These are phyloP conservation scores for Hemaris fuciformis DNA, from an alignment of 2,888 invertebrate species.

Conservation along the genomic window DNA sequence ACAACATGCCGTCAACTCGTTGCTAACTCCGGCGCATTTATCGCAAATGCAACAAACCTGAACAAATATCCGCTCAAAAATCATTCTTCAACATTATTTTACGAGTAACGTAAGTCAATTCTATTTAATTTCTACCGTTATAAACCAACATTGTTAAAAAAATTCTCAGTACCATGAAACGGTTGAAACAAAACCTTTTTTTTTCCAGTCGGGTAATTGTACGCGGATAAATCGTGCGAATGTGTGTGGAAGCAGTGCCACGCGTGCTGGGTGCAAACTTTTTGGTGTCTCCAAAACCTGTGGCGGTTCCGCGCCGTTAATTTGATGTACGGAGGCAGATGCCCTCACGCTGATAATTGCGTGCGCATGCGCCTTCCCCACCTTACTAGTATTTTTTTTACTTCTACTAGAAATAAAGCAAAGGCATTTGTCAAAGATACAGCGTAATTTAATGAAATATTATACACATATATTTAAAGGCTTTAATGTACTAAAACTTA, in stretches of 20 bases:
- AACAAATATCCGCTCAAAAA: not conserved
- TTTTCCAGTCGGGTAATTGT: not conserved
- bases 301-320: conserved; percentile 64
- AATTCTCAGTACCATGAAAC: not conserved
- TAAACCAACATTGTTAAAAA: not conserved
- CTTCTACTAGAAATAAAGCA: not conserved
- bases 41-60: conserved; percentile 19
- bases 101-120: not conserved
- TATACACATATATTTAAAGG: no score
- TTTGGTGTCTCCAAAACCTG: conserved; percentile 20
- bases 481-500: no score
- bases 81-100: not conserved
- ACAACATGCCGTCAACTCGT: conserved; percentile 22
- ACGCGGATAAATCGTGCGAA: not conserved
- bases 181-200: not conserved
- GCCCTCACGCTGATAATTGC: conserved; percentile 51
- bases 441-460: not conserved
- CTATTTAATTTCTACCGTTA: not conserved
- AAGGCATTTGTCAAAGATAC: not conserved
- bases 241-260: conserved; percentile 25
- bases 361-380: conserved; percentile 23
- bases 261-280: conserved; percentile 54
- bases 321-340: conserved; percentile 65
- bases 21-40: not conserved
- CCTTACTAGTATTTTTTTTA: not conserved